phyloP scores from a whole-genome alignment of 2,888 invertebrate species.

The Mesorhabditis sp. region DNA sequence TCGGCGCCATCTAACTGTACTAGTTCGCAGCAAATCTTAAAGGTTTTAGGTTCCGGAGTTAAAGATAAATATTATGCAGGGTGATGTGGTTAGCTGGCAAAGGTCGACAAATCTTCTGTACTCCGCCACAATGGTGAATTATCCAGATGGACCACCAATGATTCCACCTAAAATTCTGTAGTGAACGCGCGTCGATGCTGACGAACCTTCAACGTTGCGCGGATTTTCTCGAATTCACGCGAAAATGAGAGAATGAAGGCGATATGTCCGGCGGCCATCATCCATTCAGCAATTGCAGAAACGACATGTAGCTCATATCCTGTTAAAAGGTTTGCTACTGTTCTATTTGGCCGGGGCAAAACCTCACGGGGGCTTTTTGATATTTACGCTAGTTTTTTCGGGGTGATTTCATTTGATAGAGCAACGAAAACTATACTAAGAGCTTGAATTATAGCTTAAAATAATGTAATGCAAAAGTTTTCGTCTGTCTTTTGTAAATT shows the following conservation, averaged over 20 bases:
- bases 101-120: constrained; percentile 10
- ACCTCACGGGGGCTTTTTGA: too few species aligned
- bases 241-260: constrained; percentile 69
- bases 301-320: constrained; percentile 70
- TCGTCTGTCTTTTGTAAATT: too few species aligned
- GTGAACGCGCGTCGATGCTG: too few species aligned
- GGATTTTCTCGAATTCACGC: constrained; percentile 68
- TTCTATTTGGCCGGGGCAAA: neutral
- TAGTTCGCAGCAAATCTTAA: too few species aligned
- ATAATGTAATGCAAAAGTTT: too few species aligned
- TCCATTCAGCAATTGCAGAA: constrained; percentile 70
- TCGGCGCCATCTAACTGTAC: too few species aligned
- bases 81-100: too few species aligned
- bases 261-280: constrained; percentile 67
- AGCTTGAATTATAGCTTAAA: too few species aligned
- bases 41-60: too few species aligned
- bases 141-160: constrained; percentile 47
- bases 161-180: constrained; percentile 33
- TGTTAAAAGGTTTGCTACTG: constrained; percentile 37
- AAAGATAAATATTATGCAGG: too few species aligned
- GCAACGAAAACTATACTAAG: neutral
- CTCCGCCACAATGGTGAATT: constrained; percentile 31
- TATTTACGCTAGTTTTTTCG: too few species aligned
- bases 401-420: too few species aligned
- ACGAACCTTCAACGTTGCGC: constrained; percentile 52